Evolutionary conservation across 2,113 vertebrate species (phyloP).

Genomic region (Forbesichthys agassizii): DNA sequence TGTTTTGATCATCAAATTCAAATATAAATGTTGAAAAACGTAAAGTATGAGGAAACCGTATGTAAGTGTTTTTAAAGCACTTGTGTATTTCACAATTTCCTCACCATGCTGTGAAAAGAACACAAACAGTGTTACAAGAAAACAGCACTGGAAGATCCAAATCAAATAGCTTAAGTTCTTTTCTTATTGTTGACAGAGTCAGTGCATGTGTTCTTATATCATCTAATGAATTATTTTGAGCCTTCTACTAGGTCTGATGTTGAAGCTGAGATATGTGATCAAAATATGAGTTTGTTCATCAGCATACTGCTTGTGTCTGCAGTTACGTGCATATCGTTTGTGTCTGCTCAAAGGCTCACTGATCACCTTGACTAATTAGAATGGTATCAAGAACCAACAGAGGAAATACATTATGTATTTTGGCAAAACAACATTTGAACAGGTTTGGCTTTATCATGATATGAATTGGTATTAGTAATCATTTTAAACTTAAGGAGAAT

Average conservation of each 20-base stretch:
- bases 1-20: too few species aligned
- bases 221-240: constrained; percentile 26
- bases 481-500: constrained; percentile 16
- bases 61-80: constrained; percentile 4
- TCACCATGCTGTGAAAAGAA: constrained; percentile 21
- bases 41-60: constrained; percentile 2
- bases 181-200: background rate
- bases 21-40: background rate
- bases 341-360: constrained; percentile 14
- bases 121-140: constrained; percentile 12
- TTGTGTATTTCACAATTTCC: constrained; percentile 12
- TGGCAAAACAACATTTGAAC: constrained; percentile 14
- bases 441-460: background rate
- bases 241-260: constrained; percentile 2
- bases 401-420: background rate
- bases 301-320: constrained; percentile 9
- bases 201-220: too few species aligned
- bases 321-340: background rate
- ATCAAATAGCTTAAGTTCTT: background rate
- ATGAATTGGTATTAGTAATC: background rate
- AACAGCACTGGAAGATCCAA: constrained; percentile 3
- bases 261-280: constrained; percentile 22
- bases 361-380: background rate
- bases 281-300: constrained; percentile 19
- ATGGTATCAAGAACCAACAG: background rate